Conservation (phyloP, 1,140 invertebrate species). For the Aphelinus certus region DNA sequence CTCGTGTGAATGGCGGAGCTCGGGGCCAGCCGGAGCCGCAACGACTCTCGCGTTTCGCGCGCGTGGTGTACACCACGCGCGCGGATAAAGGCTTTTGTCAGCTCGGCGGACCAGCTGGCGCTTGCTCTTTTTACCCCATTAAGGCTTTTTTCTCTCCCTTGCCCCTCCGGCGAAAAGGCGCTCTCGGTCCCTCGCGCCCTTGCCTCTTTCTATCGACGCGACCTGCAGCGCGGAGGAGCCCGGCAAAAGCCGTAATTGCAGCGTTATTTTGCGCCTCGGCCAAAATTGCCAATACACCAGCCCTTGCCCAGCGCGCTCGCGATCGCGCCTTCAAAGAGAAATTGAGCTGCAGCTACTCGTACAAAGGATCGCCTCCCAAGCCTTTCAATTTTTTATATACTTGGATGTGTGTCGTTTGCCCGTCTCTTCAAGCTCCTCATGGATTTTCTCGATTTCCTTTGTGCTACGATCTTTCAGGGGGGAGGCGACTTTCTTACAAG, state of each 20-base stretch:
- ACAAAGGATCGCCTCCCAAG: too few relatives aligned
- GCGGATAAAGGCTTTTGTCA: neutral
- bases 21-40: too few relatives aligned
- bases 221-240: neutral
- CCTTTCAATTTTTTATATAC: too few relatives aligned
- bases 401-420: too few relatives aligned
- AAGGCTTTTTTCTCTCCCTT: neutral
- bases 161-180: neutral
- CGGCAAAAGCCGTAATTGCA: neutral
- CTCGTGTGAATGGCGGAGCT: neutral
- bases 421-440: too few relatives aligned
- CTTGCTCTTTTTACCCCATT: constrained; percentile 1
- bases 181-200: neutral
- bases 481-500: too few relatives aligned
- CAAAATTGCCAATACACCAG: constrained; percentile 10
- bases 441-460: too few relatives aligned
- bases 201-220: too few relatives aligned
- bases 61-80: neutral
- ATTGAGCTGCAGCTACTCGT: neutral
- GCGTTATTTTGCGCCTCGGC: neutral
- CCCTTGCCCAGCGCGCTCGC: neutral
- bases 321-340: constrained; percentile 4
- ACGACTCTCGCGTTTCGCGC: too few relatives aligned
- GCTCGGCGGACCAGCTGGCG: too few relatives aligned
- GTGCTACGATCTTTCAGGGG: too few relatives aligned